A percentile compares a stretch with the other conserved stretches of the same genome.
Evolutionary conservation across 2,113 vertebrate genomes (phyloP).

Genomic region (Oreochromis niloticus): DNA sequence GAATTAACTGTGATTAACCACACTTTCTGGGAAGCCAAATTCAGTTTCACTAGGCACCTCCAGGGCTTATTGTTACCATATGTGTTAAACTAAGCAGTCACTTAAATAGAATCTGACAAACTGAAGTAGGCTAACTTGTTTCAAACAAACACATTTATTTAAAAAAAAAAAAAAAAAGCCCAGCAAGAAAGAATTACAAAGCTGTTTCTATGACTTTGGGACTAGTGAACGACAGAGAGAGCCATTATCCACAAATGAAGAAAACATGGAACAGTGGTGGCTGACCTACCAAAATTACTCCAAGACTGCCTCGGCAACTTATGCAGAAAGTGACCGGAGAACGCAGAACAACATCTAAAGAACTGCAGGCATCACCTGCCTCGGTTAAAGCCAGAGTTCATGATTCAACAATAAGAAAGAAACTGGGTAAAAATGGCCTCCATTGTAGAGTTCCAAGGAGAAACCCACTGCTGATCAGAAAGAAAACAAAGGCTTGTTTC

Average conservation of each 20-base stretch:
- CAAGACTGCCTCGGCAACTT: rapidly evolving
- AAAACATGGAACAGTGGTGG: neutral
- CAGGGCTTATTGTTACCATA: neutral
- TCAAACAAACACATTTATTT: neutral
- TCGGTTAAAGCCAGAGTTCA: neutral
- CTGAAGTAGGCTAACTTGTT: neutral
- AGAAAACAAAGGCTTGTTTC: neutral
- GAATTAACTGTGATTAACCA: neutral
- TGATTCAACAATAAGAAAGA: neutral
- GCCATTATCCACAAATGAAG: neutral
- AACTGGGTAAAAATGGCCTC: neutral
- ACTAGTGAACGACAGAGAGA: neutral
- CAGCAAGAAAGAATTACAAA: neutral
- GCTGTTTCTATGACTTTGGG: neutral
- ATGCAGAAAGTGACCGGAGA: neutral
- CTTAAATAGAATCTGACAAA: neutral
- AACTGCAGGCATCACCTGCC: neutral
- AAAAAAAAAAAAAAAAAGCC: neutral
- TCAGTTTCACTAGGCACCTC: neutral
- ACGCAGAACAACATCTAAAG: neutral
- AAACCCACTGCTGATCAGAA: neutral
- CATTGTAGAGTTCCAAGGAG: neutral
- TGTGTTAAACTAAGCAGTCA: neutral
- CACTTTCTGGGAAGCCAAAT: neutral
- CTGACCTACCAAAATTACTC: neutral